Percentiles rank a stretch among this genome's conserved stretches.
These are phyloP conservation scores for Nycteola revayana DNA, from an alignment of 2,888 invertebrate genomes.

Conservation along the genomic window DNA sequence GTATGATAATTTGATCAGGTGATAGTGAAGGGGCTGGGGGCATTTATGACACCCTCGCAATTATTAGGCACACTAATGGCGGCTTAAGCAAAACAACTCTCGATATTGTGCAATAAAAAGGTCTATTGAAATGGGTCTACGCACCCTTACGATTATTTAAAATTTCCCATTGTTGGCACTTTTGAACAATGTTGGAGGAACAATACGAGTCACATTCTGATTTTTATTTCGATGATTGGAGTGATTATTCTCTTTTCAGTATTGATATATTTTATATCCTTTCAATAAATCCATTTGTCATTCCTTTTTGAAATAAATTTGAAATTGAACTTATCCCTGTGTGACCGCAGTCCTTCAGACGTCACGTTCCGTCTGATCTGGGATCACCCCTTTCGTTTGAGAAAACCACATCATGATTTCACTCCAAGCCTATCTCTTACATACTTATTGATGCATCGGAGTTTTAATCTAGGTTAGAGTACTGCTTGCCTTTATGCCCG, in stretches of 20 bases:
- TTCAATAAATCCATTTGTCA: too few relatives aligned
- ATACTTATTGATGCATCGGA: too few relatives aligned
- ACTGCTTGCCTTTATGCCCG: too few relatives aligned
- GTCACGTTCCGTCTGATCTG: too few relatives aligned
- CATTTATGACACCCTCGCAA: slow-evolving; percentile 40
- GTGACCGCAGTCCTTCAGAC: too few relatives aligned
- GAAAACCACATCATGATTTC: too few relatives aligned
- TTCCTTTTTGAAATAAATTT: too few relatives aligned
- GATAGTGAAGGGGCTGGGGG: slow-evolving; percentile 37
- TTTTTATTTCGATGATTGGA: slow-evolving; percentile 21
- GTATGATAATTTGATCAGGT: slow-evolving; percentile 70
- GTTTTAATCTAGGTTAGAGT: too few relatives aligned
- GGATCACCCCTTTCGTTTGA: too few relatives aligned
- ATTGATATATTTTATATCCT: too few relatives aligned
- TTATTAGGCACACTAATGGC: slow-evolving; percentile 69
- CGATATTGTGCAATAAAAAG: slow-evolving; percentile 62
- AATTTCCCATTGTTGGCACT: slow-evolving; percentile 56
- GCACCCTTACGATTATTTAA: slow-evolving; percentile 65
- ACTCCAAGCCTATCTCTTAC: too few relatives aligned
- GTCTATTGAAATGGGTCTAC: slow-evolving; percentile 59
- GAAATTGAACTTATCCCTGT: too few relatives aligned
- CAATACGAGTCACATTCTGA: slow-evolving; percentile 39
- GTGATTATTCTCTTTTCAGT: slow-evolving; percentile 13
- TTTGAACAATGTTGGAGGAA: slow-evolving; percentile 45
- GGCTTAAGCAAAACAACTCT: slow-evolving; percentile 65